A percentile compares a stretch with the other conserved stretches of the same genome.
phyloP scores from a whole-genome alignment of 2,888 invertebrate genomes.

The Platycheirus albimanus region DNA sequence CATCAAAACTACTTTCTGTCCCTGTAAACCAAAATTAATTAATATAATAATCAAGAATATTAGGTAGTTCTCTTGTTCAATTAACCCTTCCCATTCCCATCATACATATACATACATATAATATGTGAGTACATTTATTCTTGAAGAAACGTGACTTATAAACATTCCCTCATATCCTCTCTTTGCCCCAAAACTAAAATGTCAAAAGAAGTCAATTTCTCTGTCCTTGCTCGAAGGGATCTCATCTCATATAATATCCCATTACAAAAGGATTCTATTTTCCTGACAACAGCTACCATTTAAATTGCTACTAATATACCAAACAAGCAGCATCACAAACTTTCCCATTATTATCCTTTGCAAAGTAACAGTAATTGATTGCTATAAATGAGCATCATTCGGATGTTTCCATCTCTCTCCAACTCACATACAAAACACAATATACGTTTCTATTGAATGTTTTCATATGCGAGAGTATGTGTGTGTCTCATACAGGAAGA shows the following conservation, averaged over 20 bases:
- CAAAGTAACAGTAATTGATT: constrained; percentile 74
- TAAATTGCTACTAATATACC: constrained; percentile 74
- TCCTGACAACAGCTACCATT: constrained; percentile 74
- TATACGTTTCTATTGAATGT: neutral
- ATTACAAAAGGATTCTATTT: constrained; percentile 69
- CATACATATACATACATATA: too few species aligned
- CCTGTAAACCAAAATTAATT: constrained; percentile 60
- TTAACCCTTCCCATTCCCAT: constrained; percentile 43
- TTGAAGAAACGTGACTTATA: constrained; percentile 19
- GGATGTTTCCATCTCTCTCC: constrained; percentile 34
- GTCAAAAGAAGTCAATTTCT: constrained; percentile 63
- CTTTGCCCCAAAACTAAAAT: neutral
- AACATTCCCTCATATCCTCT: neutral
- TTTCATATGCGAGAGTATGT: neutral
- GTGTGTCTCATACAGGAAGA: constrained; percentile 33
- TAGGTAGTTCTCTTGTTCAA: constrained; percentile 57
- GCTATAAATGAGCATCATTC: constrained; percentile 68
- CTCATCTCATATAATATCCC: constrained; percentile 33
- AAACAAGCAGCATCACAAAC: constrained; percentile 71
- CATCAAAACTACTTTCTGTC: neutral
- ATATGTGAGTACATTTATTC: neutral
- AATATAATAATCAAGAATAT: constrained; percentile 69
- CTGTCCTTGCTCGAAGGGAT: constrained; percentile 41
- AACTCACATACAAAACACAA: neutral
- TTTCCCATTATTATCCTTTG: constrained; percentile 67